Base-by-base conservation (phyloP, 2,113 vertebrate genomes). In the Stercorarius parasiticus region DNA sequence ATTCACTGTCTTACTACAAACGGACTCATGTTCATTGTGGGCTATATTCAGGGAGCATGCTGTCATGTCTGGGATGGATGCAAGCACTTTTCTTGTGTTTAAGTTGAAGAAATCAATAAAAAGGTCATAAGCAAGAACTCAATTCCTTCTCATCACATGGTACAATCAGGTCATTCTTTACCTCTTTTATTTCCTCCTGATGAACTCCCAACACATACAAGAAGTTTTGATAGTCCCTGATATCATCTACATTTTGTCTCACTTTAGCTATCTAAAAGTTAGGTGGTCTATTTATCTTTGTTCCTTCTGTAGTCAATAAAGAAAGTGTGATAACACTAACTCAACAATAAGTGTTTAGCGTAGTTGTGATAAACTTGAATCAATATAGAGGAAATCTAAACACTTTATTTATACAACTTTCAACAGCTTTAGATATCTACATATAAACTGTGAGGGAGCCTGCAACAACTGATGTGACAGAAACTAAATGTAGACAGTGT, bases 21-120 rank as follows among this genome's bases (percentile, higher is more conserved):
- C 15, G 17, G 19, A 62, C 49, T 40, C 21, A 7, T 13, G 5
- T 18, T 62, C 18, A 15, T 26, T 76, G 34, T 0, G 0, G 23
- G 12, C 29, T 58, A 23, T 27, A 53, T 53, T 76, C 52, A 49
- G 12, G 34, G 20, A 47, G 5, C 10, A 17, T 13, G 1, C 14
- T 59, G 43, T 65, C 55, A 65, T 42, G 47, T 55, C 61, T 61
- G 23, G 32, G 14, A 42, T 55, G 25, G 38, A 70, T 34, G 27
- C 6, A 65, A 29, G 3, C 34, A 72, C 8, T 8, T 71, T 56
- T 62, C 16, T 64, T 53, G 6, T 36, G 10, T 71, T 72, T 66
- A 45, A 59, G 15, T 34, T 3, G 14, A 93, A 86, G 42, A 58
- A 72, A 89, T 1, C 5, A 71, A 56, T 16, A 42, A 52, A 55